Percentiles rank a stretch among this genome's conserved stretches.
These are phyloP conservation scores for Rotaria magnacalcarata DNA, from an alignment of 2,888 invertebrate species.

Conservation along the genomic window DNA sequence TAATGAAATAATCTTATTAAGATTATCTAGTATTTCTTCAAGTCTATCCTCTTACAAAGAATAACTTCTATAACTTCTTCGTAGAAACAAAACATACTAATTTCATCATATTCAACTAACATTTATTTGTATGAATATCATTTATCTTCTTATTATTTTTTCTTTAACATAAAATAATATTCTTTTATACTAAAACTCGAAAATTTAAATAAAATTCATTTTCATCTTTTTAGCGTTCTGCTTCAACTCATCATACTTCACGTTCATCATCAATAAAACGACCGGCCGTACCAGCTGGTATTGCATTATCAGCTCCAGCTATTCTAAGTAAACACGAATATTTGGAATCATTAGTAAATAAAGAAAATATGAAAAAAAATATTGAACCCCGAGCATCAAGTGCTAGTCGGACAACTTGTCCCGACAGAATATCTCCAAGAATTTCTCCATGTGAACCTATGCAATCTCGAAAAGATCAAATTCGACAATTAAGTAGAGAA, in stretches of 20 bases:
- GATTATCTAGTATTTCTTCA: no score
- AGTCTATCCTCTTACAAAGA: no score
- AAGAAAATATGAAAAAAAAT: background rate
- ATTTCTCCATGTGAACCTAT: background rate
- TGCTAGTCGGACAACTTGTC: background rate
- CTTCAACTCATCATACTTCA: background rate
- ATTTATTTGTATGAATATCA: no score
- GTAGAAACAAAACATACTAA: no score
- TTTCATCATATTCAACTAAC: no score
- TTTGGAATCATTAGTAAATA: background rate
- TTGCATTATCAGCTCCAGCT: constrained; percentile 32
- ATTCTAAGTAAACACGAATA: constrained; percentile 24
- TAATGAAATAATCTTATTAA: no score
- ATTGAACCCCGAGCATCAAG: background rate
- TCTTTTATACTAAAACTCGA: no score
- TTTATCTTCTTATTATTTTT: no score
- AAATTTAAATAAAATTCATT: no score
- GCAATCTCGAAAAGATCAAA: background rate
- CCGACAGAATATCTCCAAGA: background rate
- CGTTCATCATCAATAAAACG: background rate
- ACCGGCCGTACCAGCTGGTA: constrained; percentile 7
- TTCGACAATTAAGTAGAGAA: background rate
- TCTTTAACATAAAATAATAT: no score
- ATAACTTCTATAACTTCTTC: no score
- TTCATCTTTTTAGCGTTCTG: background rate